A percentile compares a stretch with the other conserved stretches of the same genome.
Conservation (phyloP, 1,140 invertebrate genomes). For the Drosophila kohkoa region DNA sequence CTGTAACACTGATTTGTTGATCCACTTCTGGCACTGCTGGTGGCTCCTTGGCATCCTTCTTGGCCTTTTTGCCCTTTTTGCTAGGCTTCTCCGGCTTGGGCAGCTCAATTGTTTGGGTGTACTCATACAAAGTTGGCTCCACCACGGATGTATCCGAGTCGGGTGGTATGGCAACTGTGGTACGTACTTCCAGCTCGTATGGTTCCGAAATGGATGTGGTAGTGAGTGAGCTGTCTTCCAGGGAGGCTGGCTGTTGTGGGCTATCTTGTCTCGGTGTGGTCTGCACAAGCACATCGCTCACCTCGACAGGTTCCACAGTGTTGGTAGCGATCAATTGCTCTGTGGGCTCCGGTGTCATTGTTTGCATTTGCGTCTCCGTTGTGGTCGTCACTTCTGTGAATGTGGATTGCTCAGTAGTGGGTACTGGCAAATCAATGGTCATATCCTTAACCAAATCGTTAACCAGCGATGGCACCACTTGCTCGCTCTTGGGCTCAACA, state of each 20-base stretch:
- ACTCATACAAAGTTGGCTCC: slow-evolving; percentile 76
- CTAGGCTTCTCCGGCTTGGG: slow-evolving; percentile 64
- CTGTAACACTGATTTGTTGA: slow-evolving; percentile 71
- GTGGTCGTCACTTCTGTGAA: slow-evolving; percentile 75
- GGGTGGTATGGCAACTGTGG: slow-evolving; percentile 87
- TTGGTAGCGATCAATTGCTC: slow-evolving; percentile 40
- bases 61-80: slow-evolving; percentile 58
- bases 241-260: slow-evolving; percentile 41
- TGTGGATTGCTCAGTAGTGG: slow-evolving; percentile 70
- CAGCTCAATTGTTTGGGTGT: slow-evolving; percentile 77
- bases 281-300: slow-evolving; percentile 84
- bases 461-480: slow-evolving; percentile 71
- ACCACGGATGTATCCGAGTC: slow-evolving; percentile 79
- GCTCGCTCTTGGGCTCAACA: slow-evolving; percentile 54
- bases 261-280: slow-evolving; percentile 82
- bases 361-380: slow-evolving; percentile 85
- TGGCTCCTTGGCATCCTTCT: slow-evolving; percentile 17
- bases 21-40: slow-evolving; percentile 41
- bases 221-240: slow-evolving; percentile 67
- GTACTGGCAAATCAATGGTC: slow-evolving; percentile 73
- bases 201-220: slow-evolving; percentile 86
- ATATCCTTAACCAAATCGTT: slow-evolving; percentile 84
- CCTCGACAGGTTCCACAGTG: slow-evolving; percentile 58
- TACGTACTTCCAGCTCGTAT: slow-evolving; percentile 88
- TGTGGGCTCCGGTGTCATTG: slow-evolving; percentile 77